Percentiles rank a stretch among this genome's conserved stretches.
phyloP scores from a whole-genome alignment of 2,888 invertebrate genomes.

The Drosophila mimetica region DNA sequence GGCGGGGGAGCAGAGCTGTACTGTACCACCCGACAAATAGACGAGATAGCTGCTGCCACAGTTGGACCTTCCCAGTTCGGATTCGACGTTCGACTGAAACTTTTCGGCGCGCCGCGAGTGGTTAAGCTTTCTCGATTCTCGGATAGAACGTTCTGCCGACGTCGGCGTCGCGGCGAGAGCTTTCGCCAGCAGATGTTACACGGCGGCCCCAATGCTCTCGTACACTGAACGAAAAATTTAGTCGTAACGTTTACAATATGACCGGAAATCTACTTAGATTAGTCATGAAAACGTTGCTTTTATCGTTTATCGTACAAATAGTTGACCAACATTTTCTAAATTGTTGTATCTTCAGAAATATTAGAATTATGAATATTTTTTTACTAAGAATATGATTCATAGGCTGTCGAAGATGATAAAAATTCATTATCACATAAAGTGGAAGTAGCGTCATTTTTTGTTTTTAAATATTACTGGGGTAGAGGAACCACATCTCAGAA shows the following conservation, averaged over 20 bases:
- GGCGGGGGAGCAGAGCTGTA: conserved; percentile 77
- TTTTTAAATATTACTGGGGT: too few relatives aligned
- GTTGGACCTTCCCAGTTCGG: conserved; percentile 83
- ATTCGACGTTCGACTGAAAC: conserved; percentile 84
- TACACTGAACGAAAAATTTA: conserved; percentile 1
- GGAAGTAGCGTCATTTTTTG: too few relatives aligned
- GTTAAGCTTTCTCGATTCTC: conserved; percentile 81
- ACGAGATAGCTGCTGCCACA: conserved; percentile 79
- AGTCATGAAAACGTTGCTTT: too few relatives aligned
- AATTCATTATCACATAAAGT: too few relatives aligned
- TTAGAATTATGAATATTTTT: too few relatives aligned
- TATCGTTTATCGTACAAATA: not conserved
- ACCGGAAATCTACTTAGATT: too few relatives aligned
- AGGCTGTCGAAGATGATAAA: too few relatives aligned
- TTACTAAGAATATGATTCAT: too few relatives aligned
- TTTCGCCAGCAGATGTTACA: conserved; percentile 50
- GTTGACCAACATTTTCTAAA: not conserved
- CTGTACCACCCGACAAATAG: conserved; percentile 80
- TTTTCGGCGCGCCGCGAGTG: conserved; percentile 81
- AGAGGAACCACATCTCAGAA: too few relatives aligned
- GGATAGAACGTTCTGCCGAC: conserved; percentile 53
- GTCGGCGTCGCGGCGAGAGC: conserved; percentile 48
- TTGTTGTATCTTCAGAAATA: too few relatives aligned
- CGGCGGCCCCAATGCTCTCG: conserved; percentile 9
- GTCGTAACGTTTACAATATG: too few relatives aligned